Base-by-base conservation (phyloP, 2,888 invertebrate genomes). In the Acanthoscelides obtectus region DNA sequence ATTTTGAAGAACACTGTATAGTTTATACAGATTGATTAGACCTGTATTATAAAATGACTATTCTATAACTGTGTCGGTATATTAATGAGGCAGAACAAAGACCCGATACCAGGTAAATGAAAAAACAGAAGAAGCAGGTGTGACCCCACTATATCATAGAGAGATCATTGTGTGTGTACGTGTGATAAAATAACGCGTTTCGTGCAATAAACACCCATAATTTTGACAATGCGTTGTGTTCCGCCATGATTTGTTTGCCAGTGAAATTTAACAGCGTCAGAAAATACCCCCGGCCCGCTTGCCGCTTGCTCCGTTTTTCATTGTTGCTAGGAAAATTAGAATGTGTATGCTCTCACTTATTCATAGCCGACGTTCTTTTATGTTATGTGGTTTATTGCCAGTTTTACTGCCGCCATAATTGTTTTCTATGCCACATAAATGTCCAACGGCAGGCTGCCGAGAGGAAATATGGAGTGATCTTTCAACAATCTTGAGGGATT, bases 241-340 rank as follows among this genome's bases (percentile, higher is more conserved):
- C 64, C 66, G 66, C 66, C 71, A 70, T 70, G 72, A 74, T 74
- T 77, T 77, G 74, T 74, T 75, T 73, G 72, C 27, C 22, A 72
- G 69, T 68, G 74, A 77, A 79, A 76, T 77, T 78, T 77, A 76
- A 79, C 79, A 75, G 78, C 76, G 77, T 78, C 76, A 76, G 80
- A 80, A 80, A 81, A 82, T 81, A 81, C 80, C 80, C 77, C 5
- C 45, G 12, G 25, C 6, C 45, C 45, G 45, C 17, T 12, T 17
- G 8, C 5, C 45, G 8, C 45, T 17, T 75, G 20, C 66, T 1
- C 72, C 72, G 77, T 81, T 80, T 80, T 80, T 82, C 80, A 80
- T 80, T 77, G 77, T 77, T 77, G 79, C 77, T 76, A 76, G 76
- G 76, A 75, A 80, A 81, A 81, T 82, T 82, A 81, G 80, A 80